Base-by-base conservation (phyloP, 2,888 invertebrate species). In the Candidula unifasciata region DNA sequence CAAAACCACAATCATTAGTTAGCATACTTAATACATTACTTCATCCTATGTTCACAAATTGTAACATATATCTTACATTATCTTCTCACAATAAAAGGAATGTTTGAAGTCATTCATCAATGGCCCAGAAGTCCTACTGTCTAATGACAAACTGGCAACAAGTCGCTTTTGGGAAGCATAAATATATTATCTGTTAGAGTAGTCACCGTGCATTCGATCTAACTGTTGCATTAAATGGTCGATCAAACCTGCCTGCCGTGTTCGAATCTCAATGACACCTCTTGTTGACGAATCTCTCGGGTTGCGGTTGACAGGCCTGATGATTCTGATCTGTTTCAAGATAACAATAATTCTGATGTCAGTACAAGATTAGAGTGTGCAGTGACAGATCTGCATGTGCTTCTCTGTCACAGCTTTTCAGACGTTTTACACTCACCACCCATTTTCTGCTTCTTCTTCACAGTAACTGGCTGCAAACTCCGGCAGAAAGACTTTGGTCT, bases 171-270 rank as follows among this genome's bases (percentile, higher is more conserved):
- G 6, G 44, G 13, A 44, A 10, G 44, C n/a, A 21, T 27, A 27
- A 73, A 52, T 76, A 21, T 57, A 30, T 76, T 57, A 76, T 76
- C 76, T 64, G 33, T 35, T 82, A 24, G 85, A 84, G 33, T 83
- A 84, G 30, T 77, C 64, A 0, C 84, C 86, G 80, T 88, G 88
- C 83, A 90, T 89, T 30, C 89, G 89, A 52, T 89, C 87, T 73
- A 92, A 85, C 86, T 92, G 92, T 60, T 88, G 87, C 91, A 92
- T 92, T 8, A 92, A 86, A 76, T 90, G 89, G 69, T 89, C 88
- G 27, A 92, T 91, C 73, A 91, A 89, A 13, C 91, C 92, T 27
- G 92, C 92, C 81, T 92, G 92, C 76, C 90, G 90, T 33, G 91
- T 91, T 21, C 88, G 87, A 37, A 92, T 86, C 73, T 89, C 89